Evolutionary conservation across 2,797 vertebrate genomes (phyloP).

Genomic region (Enteromius anoplus): DNA sequence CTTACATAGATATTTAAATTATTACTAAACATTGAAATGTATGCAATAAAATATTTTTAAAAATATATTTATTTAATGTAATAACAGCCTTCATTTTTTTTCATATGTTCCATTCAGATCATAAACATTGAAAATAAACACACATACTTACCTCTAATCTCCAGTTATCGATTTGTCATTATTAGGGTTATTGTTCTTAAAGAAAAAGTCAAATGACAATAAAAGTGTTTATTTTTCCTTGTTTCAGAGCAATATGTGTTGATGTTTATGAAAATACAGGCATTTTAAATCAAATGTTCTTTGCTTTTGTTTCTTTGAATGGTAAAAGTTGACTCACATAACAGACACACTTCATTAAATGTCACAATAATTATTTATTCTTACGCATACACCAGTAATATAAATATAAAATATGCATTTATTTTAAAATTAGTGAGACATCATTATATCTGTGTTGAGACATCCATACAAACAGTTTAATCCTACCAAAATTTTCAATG

Average conservation of each 20-base stretch:
- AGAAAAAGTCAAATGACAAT: conserved; percentile 49
- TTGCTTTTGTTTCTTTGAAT: conserved; percentile 25
- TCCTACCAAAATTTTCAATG: conserved; percentile 96
- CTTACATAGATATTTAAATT: background rate
- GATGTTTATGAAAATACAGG: conserved; percentile 48
- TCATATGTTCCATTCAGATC: background rate
- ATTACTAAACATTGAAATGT: background rate
- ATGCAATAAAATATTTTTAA: background rate
- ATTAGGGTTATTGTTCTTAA: background rate
- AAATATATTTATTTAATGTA: background rate
- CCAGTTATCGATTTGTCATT: background rate
- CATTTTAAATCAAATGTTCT: conserved; percentile 38
- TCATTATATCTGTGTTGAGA: conserved; percentile 87
- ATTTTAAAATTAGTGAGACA: conserved; percentile 87
- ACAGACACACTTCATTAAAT: conserved; percentile 68
- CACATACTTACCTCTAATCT: background rate
- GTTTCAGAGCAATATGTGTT: conserved; percentile 39
- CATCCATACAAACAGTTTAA: conserved; percentile 82
- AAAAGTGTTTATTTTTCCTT: conserved; percentile 45
- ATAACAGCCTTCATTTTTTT: background rate
- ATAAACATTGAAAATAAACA: background rate
- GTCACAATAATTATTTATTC: conserved; percentile 86
- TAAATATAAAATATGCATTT: conserved; percentile 90
- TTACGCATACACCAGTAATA: conserved; percentile 86
- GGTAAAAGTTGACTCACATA: conserved; percentile 17